phyloP scores from a whole-genome alignment of 2,797 vertebrate species.

The Chiroxiphia lanceolata region DNA sequence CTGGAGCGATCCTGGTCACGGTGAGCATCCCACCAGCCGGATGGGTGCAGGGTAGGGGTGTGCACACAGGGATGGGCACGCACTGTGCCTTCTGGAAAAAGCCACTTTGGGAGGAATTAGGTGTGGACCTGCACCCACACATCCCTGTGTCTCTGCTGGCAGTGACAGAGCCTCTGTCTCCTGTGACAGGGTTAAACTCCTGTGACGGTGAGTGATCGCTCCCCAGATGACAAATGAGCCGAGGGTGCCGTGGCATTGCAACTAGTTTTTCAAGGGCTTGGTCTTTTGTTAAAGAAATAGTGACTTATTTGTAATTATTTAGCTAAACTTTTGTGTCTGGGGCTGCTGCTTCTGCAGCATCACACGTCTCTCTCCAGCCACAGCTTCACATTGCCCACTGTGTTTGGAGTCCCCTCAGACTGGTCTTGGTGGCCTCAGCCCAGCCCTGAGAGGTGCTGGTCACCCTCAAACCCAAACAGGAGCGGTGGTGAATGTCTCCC shows the following conservation, averaged over 20 bases:
- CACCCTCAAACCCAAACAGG: neutral
- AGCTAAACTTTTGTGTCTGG: neutral
- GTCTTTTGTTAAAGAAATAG: neutral
- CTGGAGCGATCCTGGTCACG: accelerated
- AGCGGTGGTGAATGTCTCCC: neutral
- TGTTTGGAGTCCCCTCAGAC: neutral
- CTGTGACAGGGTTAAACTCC: slow-evolving; percentile 10
- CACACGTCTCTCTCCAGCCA: accelerated
- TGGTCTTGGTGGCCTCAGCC: neutral
- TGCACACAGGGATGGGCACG: accelerated
- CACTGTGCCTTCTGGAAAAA: neutral
- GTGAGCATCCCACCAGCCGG: neutral
- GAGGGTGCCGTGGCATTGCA: neutral
- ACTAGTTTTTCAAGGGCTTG: slow-evolving; percentile 14
- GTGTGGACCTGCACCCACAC: neutral
- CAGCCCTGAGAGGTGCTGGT: neutral
- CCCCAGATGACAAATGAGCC: neutral
- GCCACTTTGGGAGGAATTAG: neutral
- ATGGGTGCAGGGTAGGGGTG: neutral
- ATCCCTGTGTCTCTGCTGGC: accelerated
- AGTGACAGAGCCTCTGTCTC: neutral
- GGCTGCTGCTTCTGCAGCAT: neutral
- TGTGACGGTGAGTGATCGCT: neutral
- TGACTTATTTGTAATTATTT: neutral
- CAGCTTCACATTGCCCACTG: neutral